Evolutionary conservation across 2,888 invertebrate genomes (phyloP), one percentile per base, ranked within the genome.

Genomic region (Drosophila pseudotakahashii): DNA sequence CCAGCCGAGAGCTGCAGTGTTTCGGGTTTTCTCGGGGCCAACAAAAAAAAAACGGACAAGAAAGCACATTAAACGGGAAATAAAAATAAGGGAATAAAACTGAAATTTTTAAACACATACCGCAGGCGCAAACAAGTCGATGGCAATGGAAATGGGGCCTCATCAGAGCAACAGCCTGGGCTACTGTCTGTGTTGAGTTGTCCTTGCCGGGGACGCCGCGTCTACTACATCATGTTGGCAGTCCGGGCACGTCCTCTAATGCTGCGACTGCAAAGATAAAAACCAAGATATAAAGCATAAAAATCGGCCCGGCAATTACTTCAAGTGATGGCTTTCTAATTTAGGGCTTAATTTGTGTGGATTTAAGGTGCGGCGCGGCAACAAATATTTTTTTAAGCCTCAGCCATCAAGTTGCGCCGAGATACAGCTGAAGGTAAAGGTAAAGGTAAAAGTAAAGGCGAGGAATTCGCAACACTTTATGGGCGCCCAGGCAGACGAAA

Each of bases 291-390:
- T 71, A 76, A 74, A 70, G 42, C 63, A 73, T 54, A 62, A 67
- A 74, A 76, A 78, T 84, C 67, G 76, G 63, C 52, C 57, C 57
- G 50, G 79, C 82, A 87, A 82, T 82, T 87, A 82, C 85, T 68
- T 64, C 74, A 67, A 84, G 66, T 77, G 87, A 82, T 87, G 87
- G 85, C 68, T 82, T 87, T 77, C 85, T 87, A 82, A 82, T 82
- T 82, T 84, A 84, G 71, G 62, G 81, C 84, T 82, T 86, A 69
- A 86, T 86, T 86, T 86, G 67, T 61, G 66, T 73, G 71, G 81
- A 73, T 71, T 78, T 64, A 63, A 75, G 78, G 61, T 57, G 48
- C 59, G 54, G 19, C 16, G 47, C 55, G 50, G 47, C 32, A 50
- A 10, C 67, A 67, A 66, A 66, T 66, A 54, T 66, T 54, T 54